A percentile compares a stretch with the other conserved stretches of the same genome.
phyloP scores from a whole-genome alignment of 2,113 vertebrate genomes.

The Rattus rattus region DNA sequence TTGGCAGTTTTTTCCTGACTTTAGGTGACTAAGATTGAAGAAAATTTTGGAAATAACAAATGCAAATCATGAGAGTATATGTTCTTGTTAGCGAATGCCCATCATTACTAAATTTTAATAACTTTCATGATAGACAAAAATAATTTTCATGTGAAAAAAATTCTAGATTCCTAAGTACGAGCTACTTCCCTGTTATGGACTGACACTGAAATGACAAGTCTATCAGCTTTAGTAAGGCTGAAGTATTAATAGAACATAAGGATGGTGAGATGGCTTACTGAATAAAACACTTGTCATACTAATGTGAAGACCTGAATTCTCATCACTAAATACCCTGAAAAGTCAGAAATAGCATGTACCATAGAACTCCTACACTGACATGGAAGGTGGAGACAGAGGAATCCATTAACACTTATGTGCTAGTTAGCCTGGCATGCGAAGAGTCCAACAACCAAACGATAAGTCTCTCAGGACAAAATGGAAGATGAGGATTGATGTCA shows the following conservation, averaged over 20 bases:
- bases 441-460: background rate
- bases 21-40: background rate
- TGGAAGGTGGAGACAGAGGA: background rate
- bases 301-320: background rate
- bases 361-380: background rate
- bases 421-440: background rate
- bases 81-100: slow-evolving; percentile 20
- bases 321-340: background rate
- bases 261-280: background rate
- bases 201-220: slow-evolving; percentile 6
- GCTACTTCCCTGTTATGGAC: background rate
- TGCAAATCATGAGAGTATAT: background rate
- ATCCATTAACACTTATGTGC: background rate
- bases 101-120: slow-evolving; percentile 30
- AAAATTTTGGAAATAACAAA: slow-evolving; percentile 30
- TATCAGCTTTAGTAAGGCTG: background rate
- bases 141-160: background rate
- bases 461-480: background rate
- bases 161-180: background rate
- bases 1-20: background rate
- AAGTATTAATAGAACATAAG: slow-evolving; percentile 36
- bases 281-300: background rate
- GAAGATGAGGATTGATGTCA: background rate
- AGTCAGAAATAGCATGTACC: background rate
- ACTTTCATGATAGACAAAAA: slow-evolving; percentile 16